Base-by-base conservation (phyloP, 2,113 vertebrate genomes). In the Boulengerochromis microlepis region DNA sequence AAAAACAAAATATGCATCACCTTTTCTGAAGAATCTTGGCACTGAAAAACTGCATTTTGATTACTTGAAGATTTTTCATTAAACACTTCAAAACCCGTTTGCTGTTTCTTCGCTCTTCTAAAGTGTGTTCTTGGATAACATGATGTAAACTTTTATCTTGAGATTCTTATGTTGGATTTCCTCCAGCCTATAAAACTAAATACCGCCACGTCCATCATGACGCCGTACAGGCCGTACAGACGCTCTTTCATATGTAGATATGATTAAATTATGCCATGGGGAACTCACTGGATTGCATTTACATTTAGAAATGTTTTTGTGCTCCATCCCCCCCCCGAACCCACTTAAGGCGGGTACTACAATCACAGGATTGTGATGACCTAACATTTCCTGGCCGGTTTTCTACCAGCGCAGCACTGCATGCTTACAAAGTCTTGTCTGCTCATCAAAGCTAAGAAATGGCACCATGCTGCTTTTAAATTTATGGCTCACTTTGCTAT, bases 231-330 rank as follows among this genome's bases (percentile, higher is more conserved):
- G 82, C 54, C 4, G 7, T 66, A 69, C 38, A 91, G 80, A 86
- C 19, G 13, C 90, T 89, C 94, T 94, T 96, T 95, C 92, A 94
- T 94, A 94, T 94, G 89, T 83, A 95, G 91, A 96, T 95, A 54
- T 92, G 52, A 95, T 96, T 91, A 90, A 95, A 95, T 95, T 95
- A 94, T 91, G 64, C 91, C 52, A 24, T 57, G 81, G 89, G 92
- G 90, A 92, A 89, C 91, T 95, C 86, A 93, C 95, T 94, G 94
- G 92, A 89, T 88, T 84, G 78, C 86, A 96, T 96, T 95, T 96
- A 91, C 92, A 95, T 95, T 94, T 93, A 93, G 83, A 81, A 83
- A 94, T 91, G 91, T 86, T 93, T 93, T 93, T 89, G 80, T 94
- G 66, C 90, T 86, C 85, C 86, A 19, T 66, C 83, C 90, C 84